phyloP scores from a whole-genome alignment of 2,797 vertebrate species.

The Phrynocephalus forsythii region DNA sequence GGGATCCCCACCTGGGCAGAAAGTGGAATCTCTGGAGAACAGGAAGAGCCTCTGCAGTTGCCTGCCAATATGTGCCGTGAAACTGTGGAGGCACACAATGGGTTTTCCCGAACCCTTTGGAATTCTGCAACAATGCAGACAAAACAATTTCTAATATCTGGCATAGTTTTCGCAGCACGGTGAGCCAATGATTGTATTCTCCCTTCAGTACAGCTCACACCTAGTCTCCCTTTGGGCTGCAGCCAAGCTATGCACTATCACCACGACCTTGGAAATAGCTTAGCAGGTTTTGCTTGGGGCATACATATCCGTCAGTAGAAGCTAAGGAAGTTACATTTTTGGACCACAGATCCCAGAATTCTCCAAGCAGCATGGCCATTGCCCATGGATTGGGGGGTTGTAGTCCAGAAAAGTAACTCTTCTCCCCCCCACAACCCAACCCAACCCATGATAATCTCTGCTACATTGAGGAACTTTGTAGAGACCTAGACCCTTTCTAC shows the following conservation, averaged over 20 bases:
- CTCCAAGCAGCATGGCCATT: no score
- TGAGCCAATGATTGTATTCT: slow-evolving; percentile 13
- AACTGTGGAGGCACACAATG: rapidly evolving
- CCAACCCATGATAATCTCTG: background rate
- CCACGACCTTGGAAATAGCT: background rate
- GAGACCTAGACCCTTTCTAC: background rate
- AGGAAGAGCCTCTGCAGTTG: background rate
- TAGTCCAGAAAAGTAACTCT: no score
- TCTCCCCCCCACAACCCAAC: no score
- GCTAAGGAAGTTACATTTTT: no score
- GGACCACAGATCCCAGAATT: no score
- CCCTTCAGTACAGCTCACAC: background rate
- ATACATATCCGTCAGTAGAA: background rate
- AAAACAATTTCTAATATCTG: background rate
- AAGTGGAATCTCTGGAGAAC: slow-evolving; percentile 50
- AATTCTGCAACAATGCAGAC: no score
- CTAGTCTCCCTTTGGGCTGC: background rate
- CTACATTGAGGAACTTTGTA: background rate
- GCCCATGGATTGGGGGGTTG: no score
- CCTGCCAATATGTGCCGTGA: rapidly evolving
- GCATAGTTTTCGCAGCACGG: background rate
- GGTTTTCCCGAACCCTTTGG: background rate
- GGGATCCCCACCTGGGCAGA: slow-evolving; percentile 51
- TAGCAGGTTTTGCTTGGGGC: background rate
- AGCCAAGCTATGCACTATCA: background rate